Evolutionary conservation across 2,797 vertebrate genomes (phyloP), one percentile per base, ranked within the genome.

Genomic region (Gymnocypris eckloni): DNA sequence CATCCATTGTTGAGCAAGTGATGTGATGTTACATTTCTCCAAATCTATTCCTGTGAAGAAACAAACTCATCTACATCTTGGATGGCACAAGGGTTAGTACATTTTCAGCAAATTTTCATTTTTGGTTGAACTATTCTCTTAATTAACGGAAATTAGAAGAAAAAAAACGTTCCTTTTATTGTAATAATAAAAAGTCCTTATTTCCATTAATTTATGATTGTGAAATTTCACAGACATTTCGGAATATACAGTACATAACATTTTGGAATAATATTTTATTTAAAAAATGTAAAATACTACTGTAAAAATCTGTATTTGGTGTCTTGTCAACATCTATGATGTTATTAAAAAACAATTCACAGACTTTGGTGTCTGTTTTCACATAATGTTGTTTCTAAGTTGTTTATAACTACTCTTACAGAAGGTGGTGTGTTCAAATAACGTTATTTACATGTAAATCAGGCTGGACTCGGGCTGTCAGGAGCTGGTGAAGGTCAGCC

Each of bases 381-480:
- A 54, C 50, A 10, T 56, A 12, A 56, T n/a, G 50, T 20, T 6
- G 18, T 52, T 37, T 28, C 25, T 4, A 48, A 16, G 59, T 59
- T 59, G 1, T 61, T 33, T 20, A 11, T 1, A 50, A 28, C 4
- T 3, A 20, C 9, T 37, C 61, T 50, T 50, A 6, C 25, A 66
- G 28, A 50, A 50, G 52, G 41, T 15, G 1, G 4, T 15, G 3
- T 64, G 43, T 71, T 83, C 54, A 83, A 83, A 73, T 37, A 79
- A 67, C 43, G 6, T 56, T 22, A 28, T 84, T 73, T 67, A 67
- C 83, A 87, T 75, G 33, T 64, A 70, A 80, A 80, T 67, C 50
- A 25, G 41, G 45, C 59, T 59, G 22, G 28, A 56, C 43, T 71
- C 12, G 4, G 54, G 16, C 73, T 71, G 76, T 28, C 52, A 52